Evolutionary conservation across 2,113 vertebrate genomes (phyloP).

Genomic region (Erinaceus europaeus): DNA sequence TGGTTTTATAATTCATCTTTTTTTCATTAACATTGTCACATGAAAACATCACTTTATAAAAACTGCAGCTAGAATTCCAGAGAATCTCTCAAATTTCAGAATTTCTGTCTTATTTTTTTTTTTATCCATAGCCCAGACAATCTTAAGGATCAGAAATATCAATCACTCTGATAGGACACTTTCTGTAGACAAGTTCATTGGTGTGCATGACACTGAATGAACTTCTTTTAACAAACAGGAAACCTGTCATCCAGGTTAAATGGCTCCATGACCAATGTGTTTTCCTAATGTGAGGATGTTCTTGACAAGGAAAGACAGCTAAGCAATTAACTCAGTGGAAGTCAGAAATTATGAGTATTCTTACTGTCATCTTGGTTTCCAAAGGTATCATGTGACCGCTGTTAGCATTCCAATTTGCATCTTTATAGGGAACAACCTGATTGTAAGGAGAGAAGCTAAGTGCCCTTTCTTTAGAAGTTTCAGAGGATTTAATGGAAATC

Average conservation of each 20-base stretch:
- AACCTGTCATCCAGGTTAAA: constrained; percentile 40
- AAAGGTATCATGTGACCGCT: not conserved
- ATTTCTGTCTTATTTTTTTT: constrained; percentile 50
- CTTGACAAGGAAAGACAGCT: constrained; percentile 13
- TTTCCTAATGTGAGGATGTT: constrained; percentile 54
- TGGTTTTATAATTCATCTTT: not conserved
- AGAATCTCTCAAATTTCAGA: constrained; percentile 47
- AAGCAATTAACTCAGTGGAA: constrained; percentile 61
- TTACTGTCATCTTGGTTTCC: not conserved
- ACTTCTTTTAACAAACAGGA: constrained; percentile 54
- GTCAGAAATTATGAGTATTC: not conserved
- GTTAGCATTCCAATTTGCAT: constrained; percentile 34
- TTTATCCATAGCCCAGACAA: constrained; percentile 49
- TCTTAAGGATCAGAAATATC: constrained; percentile 52
- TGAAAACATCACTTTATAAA: constrained; percentile 56
- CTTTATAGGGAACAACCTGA: constrained; percentile 6
- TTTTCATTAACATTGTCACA: constrained; percentile 38
- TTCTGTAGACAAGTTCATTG: constrained; percentile 48
- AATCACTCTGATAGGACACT: constrained; percentile 58
- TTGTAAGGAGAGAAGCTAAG: not conserved
- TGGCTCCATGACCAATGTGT: constrained; percentile 1
- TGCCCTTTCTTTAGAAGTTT: not conserved
- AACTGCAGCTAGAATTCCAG: constrained; percentile 40
- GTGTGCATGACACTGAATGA: constrained; percentile 61
- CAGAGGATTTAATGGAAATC: constrained; percentile 16